These are phyloP conservation scores for Cantharis rufa DNA, from an alignment of 2,888 invertebrate species.

Conservation along the genomic window DNA sequence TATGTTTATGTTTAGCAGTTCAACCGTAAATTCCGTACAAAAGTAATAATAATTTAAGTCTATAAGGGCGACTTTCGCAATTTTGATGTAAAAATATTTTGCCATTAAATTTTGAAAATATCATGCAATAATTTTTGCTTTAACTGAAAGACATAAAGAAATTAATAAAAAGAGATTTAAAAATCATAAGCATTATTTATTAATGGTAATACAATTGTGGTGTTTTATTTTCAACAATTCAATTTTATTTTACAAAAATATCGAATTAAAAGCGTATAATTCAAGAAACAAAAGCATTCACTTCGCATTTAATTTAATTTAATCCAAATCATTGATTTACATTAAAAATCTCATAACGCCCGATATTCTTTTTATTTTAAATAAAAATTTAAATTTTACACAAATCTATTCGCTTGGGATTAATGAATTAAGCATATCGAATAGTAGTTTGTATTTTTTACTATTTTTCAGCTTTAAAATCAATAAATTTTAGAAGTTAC, in stretches of 20 bases:
- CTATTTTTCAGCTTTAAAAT: not conserved
- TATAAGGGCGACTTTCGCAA: too few species aligned
- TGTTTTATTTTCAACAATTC: not conserved
- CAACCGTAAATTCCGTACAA: too few species aligned
- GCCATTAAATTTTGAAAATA: not conserved
- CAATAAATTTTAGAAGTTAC: not conserved
- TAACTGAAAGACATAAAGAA: not conserved
- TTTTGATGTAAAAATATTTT: not conserved
- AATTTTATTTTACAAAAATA: not conserved
- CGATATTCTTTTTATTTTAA: not conserved
- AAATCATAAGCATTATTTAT: not conserved
- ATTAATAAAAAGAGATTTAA: not conserved
- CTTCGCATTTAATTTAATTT: not conserved
- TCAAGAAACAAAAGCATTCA: not conserved
- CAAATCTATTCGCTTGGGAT: not conserved
- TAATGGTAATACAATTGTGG: not conserved
- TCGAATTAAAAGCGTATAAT: not conserved
- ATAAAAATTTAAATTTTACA: not conserved
- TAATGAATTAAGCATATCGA: not conserved
- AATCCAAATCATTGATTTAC: not conserved
- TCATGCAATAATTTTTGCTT: not conserved
- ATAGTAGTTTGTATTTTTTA: not conserved
- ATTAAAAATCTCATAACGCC: not conserved
- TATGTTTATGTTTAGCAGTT: too few species aligned
- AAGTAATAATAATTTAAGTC: too few species aligned